Evolutionary conservation across 2,888 invertebrate species (phyloP), one percentile per base, ranked within the genome.

Genomic region (Chorisops tibialis): DNA sequence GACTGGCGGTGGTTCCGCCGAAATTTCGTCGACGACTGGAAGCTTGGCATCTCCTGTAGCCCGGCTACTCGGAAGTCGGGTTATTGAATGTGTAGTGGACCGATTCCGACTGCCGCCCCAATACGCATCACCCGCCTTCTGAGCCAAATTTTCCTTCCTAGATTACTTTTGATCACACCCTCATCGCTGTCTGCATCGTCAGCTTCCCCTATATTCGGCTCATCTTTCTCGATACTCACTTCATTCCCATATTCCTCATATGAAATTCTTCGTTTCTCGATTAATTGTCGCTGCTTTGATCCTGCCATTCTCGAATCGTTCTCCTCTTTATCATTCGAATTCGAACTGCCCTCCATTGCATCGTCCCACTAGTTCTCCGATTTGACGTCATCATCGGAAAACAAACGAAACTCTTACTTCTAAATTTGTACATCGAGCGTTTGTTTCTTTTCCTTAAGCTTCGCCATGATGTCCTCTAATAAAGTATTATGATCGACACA

Each of bases 1-100:
- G 38, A 96, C 84, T 2, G 99, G 94, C 0, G 99, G 96, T 0
- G 99, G 96, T 4, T 94, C 96, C 73, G 97, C 96, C 0, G 97
- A 94, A 1, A 95, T 93, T 71, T 96, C 85, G 73, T 99, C 98
- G n/a, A 98, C 91, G 62, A 91, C 76, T 0, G 98, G 97, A 67
- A 97, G n/a, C n/a, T n/a, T n/a, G n/a, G n/a, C n/a, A n/a, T n/a
- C n/a, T n/a, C n/a, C n/a, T n/a, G n/a, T n/a, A n/a, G n/a, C n/a
- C n/a, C n/a, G n/a, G n/a, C n/a, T n/a, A n/a, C n/a, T n/a, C n/a
- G n/a, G n/a, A n/a, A n/a, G n/a, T n/a, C n/a, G n/a, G n/a, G n/a
- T n/a, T n/a, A n/a, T n/a, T n/a, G n/a, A n/a, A n/a, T n/a, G n/a
- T n/a, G n/a, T n/a, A n/a, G n/a, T n/a, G n/a, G n/a, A n/a, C n/a